A percentile compares a stretch with the other conserved stretches of the same genome.
These are phyloP conservation scores for Phlogophora meticulosa DNA, from an alignment of 2,888 invertebrate genomes.

Conservation along the genomic window DNA sequence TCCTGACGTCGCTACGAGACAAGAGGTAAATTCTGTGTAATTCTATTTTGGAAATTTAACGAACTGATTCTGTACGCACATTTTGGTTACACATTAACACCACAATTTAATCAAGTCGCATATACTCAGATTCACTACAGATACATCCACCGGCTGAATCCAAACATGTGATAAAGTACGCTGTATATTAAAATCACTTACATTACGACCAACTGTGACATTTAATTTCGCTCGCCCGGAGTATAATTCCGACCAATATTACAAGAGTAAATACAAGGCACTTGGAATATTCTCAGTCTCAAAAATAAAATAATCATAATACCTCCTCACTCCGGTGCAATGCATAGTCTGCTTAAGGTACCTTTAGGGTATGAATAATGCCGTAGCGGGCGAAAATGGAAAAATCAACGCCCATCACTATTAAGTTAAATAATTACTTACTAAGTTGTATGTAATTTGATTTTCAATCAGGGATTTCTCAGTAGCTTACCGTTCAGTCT, in stretches of 20 bases:
- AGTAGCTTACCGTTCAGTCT: background rate
- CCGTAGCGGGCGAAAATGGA: conserved; percentile 8
- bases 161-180: conserved; percentile 47
- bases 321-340: conserved; percentile 50
- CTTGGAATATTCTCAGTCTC: conserved; percentile 33
- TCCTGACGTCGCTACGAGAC: background rate
- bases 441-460: background rate
- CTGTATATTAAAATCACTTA: conserved; percentile 53
- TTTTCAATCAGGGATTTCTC: background rate
- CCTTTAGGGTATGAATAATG: conserved; percentile 37
- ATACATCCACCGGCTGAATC: conserved; percentile 31
- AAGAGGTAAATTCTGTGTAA: background rate
- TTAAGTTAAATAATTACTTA: background rate
- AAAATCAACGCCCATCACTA: background rate
- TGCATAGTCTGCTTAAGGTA: conserved; percentile 25
- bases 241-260: conserved; percentile 46
- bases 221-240: conserved; percentile 40
- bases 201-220: conserved; percentile 57
- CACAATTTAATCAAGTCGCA: conserved; percentile 38
- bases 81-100: conserved; percentile 25
- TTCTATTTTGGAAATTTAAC: background rate
- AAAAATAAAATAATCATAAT: conserved; percentile 42
- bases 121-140: conserved; percentile 25
- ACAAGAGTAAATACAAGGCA: conserved; percentile 34
- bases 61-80: background rate